Percentiles rank a stretch among this genome's conserved stretches.
Conservation (phyloP, 1,140 invertebrate genomes). For the Nephila pilipes region DNA sequence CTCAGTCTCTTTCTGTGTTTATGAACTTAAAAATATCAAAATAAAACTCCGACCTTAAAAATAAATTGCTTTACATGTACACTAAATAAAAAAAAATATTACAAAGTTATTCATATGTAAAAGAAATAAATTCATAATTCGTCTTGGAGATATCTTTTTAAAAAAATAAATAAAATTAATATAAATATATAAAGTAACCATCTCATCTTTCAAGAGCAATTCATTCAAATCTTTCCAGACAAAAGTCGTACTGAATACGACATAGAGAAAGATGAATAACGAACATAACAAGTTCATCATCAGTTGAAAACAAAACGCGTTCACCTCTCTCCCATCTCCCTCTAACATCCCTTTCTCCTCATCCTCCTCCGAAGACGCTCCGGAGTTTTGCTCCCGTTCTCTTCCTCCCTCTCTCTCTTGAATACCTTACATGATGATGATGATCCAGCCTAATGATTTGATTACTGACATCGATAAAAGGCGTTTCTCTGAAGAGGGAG, state of each 20-base stretch:
- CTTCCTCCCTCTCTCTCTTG: background rate
- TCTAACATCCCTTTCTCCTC: background rate
- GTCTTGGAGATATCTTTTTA: background rate
- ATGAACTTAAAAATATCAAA: too few species aligned
- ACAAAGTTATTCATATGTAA: background rate
- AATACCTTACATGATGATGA: constrained; percentile 47
- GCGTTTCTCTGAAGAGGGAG: constrained; percentile 66
- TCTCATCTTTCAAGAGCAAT: background rate
- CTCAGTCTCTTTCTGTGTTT: too few species aligned
- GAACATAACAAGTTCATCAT: constrained; percentile 50
- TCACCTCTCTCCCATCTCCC: background rate
- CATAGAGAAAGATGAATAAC: background rate
- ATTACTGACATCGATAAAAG: constrained; percentile 73
- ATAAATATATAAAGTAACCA: background rate
- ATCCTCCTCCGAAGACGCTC: constrained; percentile 2
- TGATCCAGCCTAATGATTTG: constrained; percentile 65
- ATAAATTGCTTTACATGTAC: too few species aligned
- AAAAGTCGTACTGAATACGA: background rate
- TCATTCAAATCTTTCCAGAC: constrained; percentile 9
- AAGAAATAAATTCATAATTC: background rate
- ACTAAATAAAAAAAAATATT: too few species aligned
- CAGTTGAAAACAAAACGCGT: constrained; percentile 34
- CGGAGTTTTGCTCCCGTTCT: background rate
- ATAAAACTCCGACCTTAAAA: too few species aligned
- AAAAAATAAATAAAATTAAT: background rate